phyloP scores from a whole-genome alignment of 2,797 vertebrate species.

The Hafferia zeledoni region DNA sequence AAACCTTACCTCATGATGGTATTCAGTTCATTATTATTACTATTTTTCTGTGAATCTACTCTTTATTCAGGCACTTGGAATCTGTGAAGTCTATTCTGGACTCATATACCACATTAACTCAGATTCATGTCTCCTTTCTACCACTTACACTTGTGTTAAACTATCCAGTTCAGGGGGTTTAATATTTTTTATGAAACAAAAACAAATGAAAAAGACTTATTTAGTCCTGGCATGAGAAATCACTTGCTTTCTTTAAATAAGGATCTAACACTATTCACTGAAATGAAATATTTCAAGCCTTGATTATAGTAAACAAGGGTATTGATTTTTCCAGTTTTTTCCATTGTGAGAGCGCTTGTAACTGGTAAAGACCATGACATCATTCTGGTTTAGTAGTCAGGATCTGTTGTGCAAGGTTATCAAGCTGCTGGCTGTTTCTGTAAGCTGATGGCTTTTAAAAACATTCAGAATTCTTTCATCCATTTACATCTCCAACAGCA shows the following conservation, averaged over 20 bases:
- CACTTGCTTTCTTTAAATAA: conserved; percentile 20
- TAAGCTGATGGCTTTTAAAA: background rate
- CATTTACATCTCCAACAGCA: background rate
- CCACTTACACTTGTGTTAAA: background rate
- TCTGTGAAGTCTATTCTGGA: background rate
- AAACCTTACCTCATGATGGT: background rate
- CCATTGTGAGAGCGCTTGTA: background rate
- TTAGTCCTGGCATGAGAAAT: conserved; percentile 11
- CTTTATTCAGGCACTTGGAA: background rate
- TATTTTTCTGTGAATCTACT: background rate
- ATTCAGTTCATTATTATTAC: background rate
- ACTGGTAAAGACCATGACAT: background rate
- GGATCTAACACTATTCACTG: background rate
- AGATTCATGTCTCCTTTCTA: background rate
- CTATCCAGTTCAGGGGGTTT: background rate
- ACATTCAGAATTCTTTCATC: background rate
- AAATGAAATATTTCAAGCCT: conserved; percentile 23
- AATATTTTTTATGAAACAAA: background rate
- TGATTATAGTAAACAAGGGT: background rate
- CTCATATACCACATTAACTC: background rate
- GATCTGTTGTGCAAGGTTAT: background rate
- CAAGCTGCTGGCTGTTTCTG: background rate
- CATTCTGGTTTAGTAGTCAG: background rate
- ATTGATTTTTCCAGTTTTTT: conserved; percentile 29
- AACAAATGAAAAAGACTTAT: background rate